Conservation (phyloP, 1,140 invertebrate species). For the Orchesella cincta region DNA sequence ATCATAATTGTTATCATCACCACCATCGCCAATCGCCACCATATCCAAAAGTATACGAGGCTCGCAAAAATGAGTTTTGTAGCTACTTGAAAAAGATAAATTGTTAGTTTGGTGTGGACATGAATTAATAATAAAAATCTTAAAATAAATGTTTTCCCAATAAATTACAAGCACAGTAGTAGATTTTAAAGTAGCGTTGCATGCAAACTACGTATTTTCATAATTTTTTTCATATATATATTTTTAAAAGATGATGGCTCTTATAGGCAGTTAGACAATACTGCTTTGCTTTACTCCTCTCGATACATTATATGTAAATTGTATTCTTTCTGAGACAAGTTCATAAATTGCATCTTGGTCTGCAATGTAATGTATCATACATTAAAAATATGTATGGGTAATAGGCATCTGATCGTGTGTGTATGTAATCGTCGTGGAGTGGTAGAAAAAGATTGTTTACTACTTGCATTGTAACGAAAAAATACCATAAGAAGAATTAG, state of each 20-base stretch:
- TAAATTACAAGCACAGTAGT: slow-evolving; percentile 21
- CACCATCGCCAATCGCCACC: background rate
- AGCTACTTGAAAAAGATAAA: background rate
- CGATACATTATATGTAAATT: background rate
- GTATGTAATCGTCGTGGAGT: background rate
- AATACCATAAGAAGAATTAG: background rate
- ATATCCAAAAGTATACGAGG: no score
- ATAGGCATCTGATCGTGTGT: background rate
- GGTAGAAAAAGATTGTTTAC: background rate
- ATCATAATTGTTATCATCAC: background rate
- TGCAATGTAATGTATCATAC: slow-evolving; percentile 5
- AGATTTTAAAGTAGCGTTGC: no score
- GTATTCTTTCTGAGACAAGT: slow-evolving; percentile 18
- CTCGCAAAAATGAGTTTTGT: no score
- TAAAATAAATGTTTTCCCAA: slow-evolving; percentile 18
- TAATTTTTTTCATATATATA: no score
- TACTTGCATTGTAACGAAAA: no score
- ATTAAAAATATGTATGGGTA: background rate
- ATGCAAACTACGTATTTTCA: no score
- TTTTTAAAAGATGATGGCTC: no score
- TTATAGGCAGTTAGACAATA: no score
- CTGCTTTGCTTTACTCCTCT: background rate
- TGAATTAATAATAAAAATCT: background rate
- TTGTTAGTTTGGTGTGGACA: background rate
- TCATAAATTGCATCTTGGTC: slow-evolving; percentile 12